These are phyloP conservation scores for Drosophila neutralis DNA, from an alignment of 2,888 invertebrate genomes.

Conservation along the genomic window DNA sequence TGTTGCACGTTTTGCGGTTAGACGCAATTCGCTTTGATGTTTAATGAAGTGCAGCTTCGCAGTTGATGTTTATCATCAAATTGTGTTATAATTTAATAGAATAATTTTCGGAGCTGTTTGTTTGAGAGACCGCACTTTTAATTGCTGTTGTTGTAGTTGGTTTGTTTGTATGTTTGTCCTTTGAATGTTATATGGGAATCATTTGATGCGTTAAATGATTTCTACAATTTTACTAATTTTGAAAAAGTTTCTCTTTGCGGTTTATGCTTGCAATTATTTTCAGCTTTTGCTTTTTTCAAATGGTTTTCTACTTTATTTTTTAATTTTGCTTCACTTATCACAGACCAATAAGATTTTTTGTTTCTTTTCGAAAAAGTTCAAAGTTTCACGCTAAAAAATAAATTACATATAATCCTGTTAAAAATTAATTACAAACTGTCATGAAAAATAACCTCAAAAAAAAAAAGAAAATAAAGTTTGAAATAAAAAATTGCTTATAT, in stretches of 20 bases:
- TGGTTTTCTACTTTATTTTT: conserved; percentile 34
- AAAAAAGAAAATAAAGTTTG: not conserved
- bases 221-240: conserved; percentile 72
- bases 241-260: conserved; percentile 66
- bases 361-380: conserved; percentile 47
- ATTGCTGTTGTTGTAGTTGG: conserved; percentile 58
- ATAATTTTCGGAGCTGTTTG: conserved; percentile 48
- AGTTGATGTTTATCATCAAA: conserved; percentile 70
- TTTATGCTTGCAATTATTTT: conserved; percentile 56
- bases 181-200: conserved; percentile 58
- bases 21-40: conserved; percentile 77
- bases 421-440: not conserved
- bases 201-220: conserved; percentile 73
- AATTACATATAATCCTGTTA: not conserved
- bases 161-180: conserved; percentile 34
- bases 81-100: conserved; percentile 71
- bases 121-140: conserved; percentile 71
- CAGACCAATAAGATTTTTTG: conserved; percentile 80
- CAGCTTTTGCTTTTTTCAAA: conserved; percentile 27
- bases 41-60: conserved; percentile 78
- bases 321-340: conserved; percentile 82
- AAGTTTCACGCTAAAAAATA: conserved; percentile 34
- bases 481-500: not conserved
- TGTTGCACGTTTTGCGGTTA: conserved; percentile 74
- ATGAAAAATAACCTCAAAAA: not conserved